Percentiles rank a stretch among this genome's conserved stretches.
Evolutionary conservation across 2,888 invertebrate genomes (phyloP).

Genomic region (Heliconius erato): DNA sequence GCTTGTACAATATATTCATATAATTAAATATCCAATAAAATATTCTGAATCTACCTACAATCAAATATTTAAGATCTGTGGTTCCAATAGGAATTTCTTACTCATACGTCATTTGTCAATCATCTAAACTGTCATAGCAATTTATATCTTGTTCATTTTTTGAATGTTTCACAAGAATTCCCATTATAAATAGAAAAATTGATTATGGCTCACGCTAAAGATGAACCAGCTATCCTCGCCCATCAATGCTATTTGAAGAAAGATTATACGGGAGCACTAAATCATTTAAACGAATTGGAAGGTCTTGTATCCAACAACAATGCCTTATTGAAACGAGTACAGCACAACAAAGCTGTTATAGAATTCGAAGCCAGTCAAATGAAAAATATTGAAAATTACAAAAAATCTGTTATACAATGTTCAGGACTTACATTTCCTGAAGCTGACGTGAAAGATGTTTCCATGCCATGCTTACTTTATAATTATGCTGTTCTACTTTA

Average conservation of each 20-base stretch:
- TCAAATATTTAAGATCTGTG: background rate
- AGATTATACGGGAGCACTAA: constrained; percentile 87
- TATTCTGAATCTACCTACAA: background rate
- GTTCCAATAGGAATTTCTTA: background rate
- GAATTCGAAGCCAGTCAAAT: constrained; percentile 92
- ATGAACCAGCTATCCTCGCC: constrained; percentile 87
- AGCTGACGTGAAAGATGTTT: constrained; percentile 72
- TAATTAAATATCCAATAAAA: background rate
- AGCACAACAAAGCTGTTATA: constrained; percentile 93
- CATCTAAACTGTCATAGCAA: background rate
- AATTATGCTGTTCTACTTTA: constrained; percentile 93
- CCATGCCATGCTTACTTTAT: constrained; percentile 86
- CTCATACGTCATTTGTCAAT: constrained; percentile 6
- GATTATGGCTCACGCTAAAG: constrained; percentile 70
- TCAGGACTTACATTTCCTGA: constrained; percentile 83
- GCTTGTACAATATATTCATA: background rate
- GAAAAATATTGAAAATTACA: constrained; percentile 90
- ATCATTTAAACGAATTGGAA: constrained; percentile 88
- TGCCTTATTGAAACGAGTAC: constrained; percentile 85
- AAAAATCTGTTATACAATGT: constrained; percentile 88
- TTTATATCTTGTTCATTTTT: constrained; percentile 24
- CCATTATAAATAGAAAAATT: background rate
- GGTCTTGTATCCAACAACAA: constrained; percentile 86
- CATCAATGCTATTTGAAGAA: constrained; percentile 87
- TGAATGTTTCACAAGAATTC: background rate